Evolutionary conservation across 2,113 vertebrate genomes (phyloP), one percentile per base, ranked within the genome.

Genomic region (Proteles cristata): DNA sequence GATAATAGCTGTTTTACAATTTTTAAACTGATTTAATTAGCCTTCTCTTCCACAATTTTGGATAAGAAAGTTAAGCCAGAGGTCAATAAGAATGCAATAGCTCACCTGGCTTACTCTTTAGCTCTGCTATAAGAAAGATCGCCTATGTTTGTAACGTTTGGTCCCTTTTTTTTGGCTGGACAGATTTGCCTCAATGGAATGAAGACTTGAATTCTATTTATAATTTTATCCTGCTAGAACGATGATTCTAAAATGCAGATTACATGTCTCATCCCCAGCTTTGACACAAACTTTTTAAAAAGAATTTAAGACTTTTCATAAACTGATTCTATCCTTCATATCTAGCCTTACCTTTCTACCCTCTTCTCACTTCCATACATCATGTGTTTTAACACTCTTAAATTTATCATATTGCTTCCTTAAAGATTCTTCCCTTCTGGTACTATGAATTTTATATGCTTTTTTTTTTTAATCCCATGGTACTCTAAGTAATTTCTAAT

Each of bases 1-100:
- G 95, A 48, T 93, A 45, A 93, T 31, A 16, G 5, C n/a, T 81
- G 12, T 93, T 94, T 86, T 86, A 21, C 15, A 43, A 43, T 87
- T 76, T 85, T 85, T 86, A 58, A 86, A 90, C 9, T 95, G 35
- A 31, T 43, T 93, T 50, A 93, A 43, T 86, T 68, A 69, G 28
- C 73, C 7, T 90, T 28, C 2, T 86, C 4, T 86, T 85, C 9
- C 15, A 69, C 58, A n/a, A 53, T 50, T 93, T 50, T 43, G 43
- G 55, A 25, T 82, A 77, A 68, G 66, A 69, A 76, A 19, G 86
- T 81, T 48, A 73, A 82, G 28, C 48, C 33, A 25, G 86, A 43
- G 58, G 33, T 45, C 73, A 86, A 2, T n/a, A 86, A 90, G 66
- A 80, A 16, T 7, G 17, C n/a, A 68, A 48, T 58, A 55, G 7